phyloP scores from a whole-genome alignment of 2,113 vertebrate genomes.

The Alces alces region DNA sequence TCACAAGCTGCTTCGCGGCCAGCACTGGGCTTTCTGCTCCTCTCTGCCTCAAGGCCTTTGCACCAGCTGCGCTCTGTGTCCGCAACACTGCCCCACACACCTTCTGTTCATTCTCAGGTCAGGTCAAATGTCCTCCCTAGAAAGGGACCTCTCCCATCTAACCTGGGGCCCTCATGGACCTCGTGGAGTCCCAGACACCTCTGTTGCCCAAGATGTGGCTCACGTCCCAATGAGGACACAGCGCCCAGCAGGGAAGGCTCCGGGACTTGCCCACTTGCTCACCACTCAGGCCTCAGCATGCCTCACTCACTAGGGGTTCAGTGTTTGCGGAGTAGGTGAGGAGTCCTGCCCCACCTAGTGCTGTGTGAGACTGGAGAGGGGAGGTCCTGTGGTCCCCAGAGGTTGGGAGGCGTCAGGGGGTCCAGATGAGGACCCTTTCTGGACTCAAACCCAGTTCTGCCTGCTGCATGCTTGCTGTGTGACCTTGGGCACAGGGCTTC shows the following conservation, averaged over 20 bases:
- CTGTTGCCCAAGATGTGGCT: background rate
- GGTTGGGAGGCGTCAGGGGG: background rate
- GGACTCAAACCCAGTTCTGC: background rate
- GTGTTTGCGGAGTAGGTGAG: background rate
- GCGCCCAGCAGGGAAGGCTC: background rate
- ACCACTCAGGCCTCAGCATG: background rate
- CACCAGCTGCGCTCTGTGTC: background rate
- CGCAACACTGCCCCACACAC: background rate
- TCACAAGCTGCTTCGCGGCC: background rate
- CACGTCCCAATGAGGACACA: background rate
- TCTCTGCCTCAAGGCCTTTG: background rate
- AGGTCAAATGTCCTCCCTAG: background rate
- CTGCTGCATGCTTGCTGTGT: background rate
- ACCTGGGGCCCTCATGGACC: background rate
- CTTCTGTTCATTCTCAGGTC: background rate
- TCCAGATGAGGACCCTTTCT: background rate
- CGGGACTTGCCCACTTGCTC: background rate
- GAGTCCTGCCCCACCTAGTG: background rate
- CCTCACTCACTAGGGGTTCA: background rate
- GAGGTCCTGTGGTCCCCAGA: background rate
- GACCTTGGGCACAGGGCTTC: background rate
- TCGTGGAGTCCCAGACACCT: background rate
- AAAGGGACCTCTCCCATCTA: background rate
- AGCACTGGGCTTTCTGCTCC: background rate
- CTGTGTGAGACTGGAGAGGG: background rate